Percentiles rank a stretch among this genome's conserved stretches.
Conservation (phyloP, 2,113 vertebrate genomes). For the Cheirogaleus medius region DNA sequence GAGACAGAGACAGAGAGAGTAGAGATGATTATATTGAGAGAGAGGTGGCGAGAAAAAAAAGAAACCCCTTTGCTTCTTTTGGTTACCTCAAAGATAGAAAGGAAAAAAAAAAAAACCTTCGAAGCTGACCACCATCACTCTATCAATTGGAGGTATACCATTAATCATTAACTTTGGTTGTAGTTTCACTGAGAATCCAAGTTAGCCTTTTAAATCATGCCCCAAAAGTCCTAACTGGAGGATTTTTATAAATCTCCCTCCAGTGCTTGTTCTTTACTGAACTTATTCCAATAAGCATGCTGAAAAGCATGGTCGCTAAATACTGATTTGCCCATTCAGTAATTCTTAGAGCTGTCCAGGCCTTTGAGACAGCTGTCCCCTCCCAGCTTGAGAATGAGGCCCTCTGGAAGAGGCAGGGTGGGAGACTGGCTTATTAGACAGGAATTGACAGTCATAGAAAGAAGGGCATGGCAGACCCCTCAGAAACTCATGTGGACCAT, state of each 20-base stretch:
- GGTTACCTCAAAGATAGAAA: neutral
- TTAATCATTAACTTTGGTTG: neutral
- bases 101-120: neutral
- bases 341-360: conserved; percentile 43
- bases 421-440: conserved; percentile 60
- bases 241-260: neutral
- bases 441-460: conserved; percentile 73
- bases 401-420: conserved; percentile 39
- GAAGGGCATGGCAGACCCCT: conserved; percentile 64
- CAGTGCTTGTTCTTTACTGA: neutral
- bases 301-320: conserved; percentile 51
- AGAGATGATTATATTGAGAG: neutral
- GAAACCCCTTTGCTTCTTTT: neutral
- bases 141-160: neutral
- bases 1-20: neutral
- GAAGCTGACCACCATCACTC: neutral
- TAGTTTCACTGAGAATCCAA: neutral
- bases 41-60: neutral
- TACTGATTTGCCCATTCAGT: conserved; percentile 51
- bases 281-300: conserved; percentile 14
- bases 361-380: conserved; percentile 56
- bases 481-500: conserved; percentile 73
- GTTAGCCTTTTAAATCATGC: neutral
- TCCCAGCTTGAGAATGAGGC: conserved; percentile 59
- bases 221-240: neutral